Evolutionary conservation across 2,888 invertebrate genomes (phyloP).

Genomic region (Cepaea hortensis): DNA sequence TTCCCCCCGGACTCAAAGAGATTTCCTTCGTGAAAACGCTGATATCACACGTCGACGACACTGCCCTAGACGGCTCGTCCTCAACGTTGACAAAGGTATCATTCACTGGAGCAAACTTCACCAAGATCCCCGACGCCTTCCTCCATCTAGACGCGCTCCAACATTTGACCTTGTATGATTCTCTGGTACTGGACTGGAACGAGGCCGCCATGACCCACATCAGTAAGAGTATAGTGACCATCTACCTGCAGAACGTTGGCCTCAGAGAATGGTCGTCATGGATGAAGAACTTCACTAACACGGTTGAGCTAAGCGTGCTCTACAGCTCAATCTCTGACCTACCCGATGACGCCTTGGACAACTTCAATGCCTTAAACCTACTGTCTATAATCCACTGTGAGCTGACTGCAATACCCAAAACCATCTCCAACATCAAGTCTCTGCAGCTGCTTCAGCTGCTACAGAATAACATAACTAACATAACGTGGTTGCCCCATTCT

Average conservation of each 20-base stretch:
- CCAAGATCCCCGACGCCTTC: not conserved
- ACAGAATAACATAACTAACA: not conserved
- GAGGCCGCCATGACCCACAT: not conserved
- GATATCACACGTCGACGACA: not conserved
- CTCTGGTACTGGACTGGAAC: not conserved
- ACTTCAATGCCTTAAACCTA: not conserved
- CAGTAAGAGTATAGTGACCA: not conserved
- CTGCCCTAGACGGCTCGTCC: not conserved
- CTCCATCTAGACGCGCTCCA: not conserved
- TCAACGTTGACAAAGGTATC: not conserved
- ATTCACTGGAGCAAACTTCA: not conserved
- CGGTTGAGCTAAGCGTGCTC: not conserved
- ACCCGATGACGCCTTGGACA: conserved; percentile 9
- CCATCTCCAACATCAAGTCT: not conserved
- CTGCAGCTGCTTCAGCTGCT: not conserved
- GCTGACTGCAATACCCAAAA: not conserved
- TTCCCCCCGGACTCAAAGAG: not conserved
- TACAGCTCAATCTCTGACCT: not conserved
- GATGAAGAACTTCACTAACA: not conserved
- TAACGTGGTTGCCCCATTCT: not conserved
- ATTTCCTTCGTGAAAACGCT: not conserved
- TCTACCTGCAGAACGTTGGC: not conserved
- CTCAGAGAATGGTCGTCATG: not conserved
- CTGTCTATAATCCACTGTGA: not conserved
- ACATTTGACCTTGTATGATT: not conserved